A percentile compares a stretch with the other conserved stretches of the same genome.
Conservation (phyloP, 2,888 invertebrate genomes). For the Chrysomela aeneicollis region DNA sequence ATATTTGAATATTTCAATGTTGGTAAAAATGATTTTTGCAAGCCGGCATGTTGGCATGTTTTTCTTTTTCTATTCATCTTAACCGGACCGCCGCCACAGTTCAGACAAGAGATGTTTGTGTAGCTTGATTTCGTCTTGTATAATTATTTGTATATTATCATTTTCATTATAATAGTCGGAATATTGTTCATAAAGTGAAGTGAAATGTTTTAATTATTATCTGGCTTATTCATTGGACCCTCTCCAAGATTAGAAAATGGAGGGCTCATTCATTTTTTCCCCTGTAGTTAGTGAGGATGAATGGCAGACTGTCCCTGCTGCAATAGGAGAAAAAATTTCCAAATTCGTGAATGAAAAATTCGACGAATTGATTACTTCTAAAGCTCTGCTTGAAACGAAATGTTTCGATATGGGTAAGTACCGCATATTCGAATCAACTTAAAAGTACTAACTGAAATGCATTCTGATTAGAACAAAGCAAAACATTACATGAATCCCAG, state of each 20-base stretch:
- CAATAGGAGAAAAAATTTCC: constrained; percentile 70
- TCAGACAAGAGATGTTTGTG: background rate
- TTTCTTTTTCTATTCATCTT: constrained; percentile 9
- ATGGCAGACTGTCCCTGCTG: constrained; percentile 65
- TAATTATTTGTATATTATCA: constrained; percentile 12
- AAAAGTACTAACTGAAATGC: background rate
- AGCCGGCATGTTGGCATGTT: constrained; percentile 33
- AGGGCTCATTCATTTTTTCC: constrained; percentile 52
- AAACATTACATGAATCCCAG: constrained; percentile 65
- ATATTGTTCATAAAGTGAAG: constrained; percentile 21
- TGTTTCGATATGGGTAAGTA: constrained; percentile 69
- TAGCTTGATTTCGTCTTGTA: background rate
- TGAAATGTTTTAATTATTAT: constrained; percentile 22
- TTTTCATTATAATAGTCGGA: constrained; percentile 11
- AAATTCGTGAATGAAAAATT: constrained; percentile 68
- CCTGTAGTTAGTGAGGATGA: constrained; percentile 65
- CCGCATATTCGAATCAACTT: background rate
- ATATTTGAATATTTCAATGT: background rate
- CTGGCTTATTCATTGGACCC: background rate
- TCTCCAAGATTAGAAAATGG: constrained; percentile 48
- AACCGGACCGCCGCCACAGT: background rate
- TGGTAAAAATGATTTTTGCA: constrained; percentile 13
- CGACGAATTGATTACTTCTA: constrained; percentile 76
- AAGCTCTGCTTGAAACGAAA: constrained; percentile 76
- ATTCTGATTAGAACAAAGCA: constrained; percentile 65